phyloP scores from a whole-genome alignment of 1,140 invertebrate genomes.

The Augochlora pura region DNA sequence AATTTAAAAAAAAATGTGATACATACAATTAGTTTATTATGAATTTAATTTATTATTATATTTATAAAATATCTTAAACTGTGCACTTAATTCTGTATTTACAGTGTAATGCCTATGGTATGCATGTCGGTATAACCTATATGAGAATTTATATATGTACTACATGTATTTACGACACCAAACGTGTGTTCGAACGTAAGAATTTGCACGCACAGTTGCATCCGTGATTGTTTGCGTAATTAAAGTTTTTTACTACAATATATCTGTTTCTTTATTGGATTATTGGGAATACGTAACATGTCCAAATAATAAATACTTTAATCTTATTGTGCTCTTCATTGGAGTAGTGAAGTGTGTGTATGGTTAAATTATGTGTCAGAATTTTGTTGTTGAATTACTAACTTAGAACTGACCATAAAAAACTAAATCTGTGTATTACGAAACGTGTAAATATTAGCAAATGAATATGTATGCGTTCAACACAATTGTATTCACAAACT shows the following conservation, averaged over 20 bases:
- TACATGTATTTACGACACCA: slow-evolving; percentile 12
- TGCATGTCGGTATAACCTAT: slow-evolving; percentile 11
- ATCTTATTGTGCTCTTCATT: neutral
- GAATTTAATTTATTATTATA: neutral
- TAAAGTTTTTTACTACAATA: neutral
- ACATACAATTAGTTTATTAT: neutral
- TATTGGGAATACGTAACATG: neutral
- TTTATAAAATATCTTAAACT: neutral
- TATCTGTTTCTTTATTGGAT: neutral
- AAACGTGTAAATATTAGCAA: neutral
- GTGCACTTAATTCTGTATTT: neutral
- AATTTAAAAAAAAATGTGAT: neutral
- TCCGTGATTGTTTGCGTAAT: slow-evolving; percentile 6
- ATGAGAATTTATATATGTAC: slow-evolving; percentile 1
- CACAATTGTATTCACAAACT: neutral
- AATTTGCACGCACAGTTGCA: neutral
- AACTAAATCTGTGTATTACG: neutral
- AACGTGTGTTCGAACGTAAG: slow-evolving; percentile 1
- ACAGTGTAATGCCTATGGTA: neutral
- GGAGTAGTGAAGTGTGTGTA: neutral
- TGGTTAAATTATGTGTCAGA: neutral
- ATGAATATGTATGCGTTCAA: neutral
- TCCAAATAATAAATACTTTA: slow-evolving; percentile 1
- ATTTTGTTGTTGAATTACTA: neutral
- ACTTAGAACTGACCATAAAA: neutral